Evolutionary conservation across 2,797 vertebrate genomes (phyloP), one percentile per base, ranked within the genome.

Genomic region (Mus caroli): DNA sequence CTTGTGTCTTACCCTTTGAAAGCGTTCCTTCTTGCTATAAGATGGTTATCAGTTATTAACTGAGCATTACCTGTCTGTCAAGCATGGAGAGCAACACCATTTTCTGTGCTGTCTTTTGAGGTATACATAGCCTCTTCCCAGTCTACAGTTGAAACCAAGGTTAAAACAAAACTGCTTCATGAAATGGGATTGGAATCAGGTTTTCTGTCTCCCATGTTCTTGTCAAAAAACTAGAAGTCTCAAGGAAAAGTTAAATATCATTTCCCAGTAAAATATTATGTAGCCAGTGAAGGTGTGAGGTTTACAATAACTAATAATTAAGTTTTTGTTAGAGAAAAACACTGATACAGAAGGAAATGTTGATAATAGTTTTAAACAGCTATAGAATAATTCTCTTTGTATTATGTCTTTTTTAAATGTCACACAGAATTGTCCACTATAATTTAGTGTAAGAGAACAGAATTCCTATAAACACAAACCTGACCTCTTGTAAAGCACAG

Each of bases 401-500:
- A 34, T 86, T 43, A 56, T 52, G 71, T 54, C 17, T 88, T 77
- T 91, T 71, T 37, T 56, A 76, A 54, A n/a, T 26, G 43, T 64
- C 2, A 69, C 87, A 20, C 77, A 83, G 80, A 71, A n/a, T 69
- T 19, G 56, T 90, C 6, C 83, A 3, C 58, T 90, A 2, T 86
- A 80, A 60, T 94, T 96, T 76, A 93, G 43, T 40, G 75, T 96
- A 96, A 97, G 84, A 95, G 97, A 77, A 76, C 8, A 97, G 86
- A 95, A 56, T 75, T 84, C 94, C 69, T 96, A 1, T 64, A 95
- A 97, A 78, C 94, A 90, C 52, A 24, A 88, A 88, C 26, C 9
- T 11, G 67, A 96, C 91, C 76, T 69, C 40, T 88, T 93, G 26
- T 91, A 95, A 98, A 75, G 54, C 19, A 4, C 14, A 0, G 87